A percentile compares a stretch with the other conserved stretches of the same genome.
Conservation (phyloP, 2,797 vertebrate species). For the Crossoptilon crossoptilon region DNA sequence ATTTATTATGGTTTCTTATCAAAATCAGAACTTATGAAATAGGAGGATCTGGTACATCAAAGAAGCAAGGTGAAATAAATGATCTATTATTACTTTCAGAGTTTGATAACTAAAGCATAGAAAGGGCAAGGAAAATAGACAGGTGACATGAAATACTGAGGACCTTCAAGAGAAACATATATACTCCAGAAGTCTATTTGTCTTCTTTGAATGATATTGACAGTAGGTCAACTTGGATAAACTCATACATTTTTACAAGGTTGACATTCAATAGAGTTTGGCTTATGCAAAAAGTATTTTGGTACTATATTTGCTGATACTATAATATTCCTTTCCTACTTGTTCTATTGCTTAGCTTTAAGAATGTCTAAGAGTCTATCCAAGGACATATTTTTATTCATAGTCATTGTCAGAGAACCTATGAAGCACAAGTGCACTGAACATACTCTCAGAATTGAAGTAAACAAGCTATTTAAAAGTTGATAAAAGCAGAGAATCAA, state of each 20-base stretch:
- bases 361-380: constrained; percentile 12
- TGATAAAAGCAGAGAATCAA: background rate
- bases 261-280: constrained; percentile 53
- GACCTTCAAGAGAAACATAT: constrained; percentile 21
- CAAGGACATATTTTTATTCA: constrained; percentile 66
- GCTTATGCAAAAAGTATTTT: constrained; percentile 52
- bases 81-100: background rate
- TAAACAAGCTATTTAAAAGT: background rate
- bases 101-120: background rate
- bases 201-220: constrained; percentile 58
- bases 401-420: constrained; percentile 17
- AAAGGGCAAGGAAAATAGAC: background rate
- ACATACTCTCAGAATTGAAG: background rate
- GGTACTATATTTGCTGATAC: constrained; percentile 55
- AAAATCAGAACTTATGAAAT: background rate
- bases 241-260: constrained; percentile 70
- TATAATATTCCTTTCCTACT: constrained; percentile 53
- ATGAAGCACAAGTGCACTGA: background rate
- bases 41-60: background rate
- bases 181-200: constrained; percentile 20
- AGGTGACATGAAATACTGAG: background rate
- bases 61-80: background rate
- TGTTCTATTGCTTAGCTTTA: constrained; percentile 37
- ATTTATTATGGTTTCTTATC: background rate
- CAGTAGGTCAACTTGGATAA: constrained; percentile 48